Base-by-base conservation (phyloP, 2,888 invertebrate genomes). In the Eubasilissa splendida region DNA sequence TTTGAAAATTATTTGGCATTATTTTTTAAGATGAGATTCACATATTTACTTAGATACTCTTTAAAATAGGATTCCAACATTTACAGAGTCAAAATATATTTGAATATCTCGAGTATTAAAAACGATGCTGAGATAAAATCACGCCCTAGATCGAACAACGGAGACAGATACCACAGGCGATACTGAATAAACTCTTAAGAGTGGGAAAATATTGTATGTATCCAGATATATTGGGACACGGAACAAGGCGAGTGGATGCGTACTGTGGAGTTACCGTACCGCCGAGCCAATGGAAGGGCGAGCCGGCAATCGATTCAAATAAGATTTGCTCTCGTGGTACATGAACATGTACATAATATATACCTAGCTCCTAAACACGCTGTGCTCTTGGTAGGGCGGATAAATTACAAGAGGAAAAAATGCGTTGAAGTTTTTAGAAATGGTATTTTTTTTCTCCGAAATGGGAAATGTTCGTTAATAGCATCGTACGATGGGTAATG, bases 301-400 rank as follows among this genome's bases (percentile, higher is more conserved):
- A 63, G 71, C 56, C 53, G 31, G 76, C 53, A 79, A 81, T 81
- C 71, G 76, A 79, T 81, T 81, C 81, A 79, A 79, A 81, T 81
- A 65, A 76, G 79, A 76, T 81, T 81, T 79, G 59, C 66, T 65
- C 65, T 76, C 8, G 76, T 31, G 76, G 76, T 31, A 50, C 50
- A 52, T 68, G 68, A 68, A 68, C 54, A 71, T 53, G n/a, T 14
- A 22, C 8, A 9, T 22, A 11, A 71, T 10, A 60, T 63, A 53
- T 53, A n/a, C 31, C 50, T 65, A 10, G 8, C 42, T n/a, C 14
- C 65, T 65, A 12, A 3, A 12, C n/a, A 9, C 50, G 12, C 52
- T 68, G 14, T 5, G 52, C 68, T 50, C 68, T 14, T 33, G 68
- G 68, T 9, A 63, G 12, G 33, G 33, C 33, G 42, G 42, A 42